Base-by-base conservation (phyloP, 1,140 invertebrate genomes). In the Aphelenchoides fujianensis region DNA sequence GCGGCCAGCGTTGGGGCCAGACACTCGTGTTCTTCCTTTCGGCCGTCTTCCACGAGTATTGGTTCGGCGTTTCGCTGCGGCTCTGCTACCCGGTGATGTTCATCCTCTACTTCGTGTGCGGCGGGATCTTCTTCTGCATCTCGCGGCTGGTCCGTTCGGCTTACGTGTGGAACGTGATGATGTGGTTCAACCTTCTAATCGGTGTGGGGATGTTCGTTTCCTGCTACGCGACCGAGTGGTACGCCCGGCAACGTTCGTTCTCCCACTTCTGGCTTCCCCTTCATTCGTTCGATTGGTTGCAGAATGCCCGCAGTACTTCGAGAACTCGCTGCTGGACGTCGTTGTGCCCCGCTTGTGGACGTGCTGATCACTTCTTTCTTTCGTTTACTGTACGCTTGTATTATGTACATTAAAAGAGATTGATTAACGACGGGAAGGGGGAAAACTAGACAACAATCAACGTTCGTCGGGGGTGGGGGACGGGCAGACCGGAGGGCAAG, bases 31-130 rank as follows among this genome's bases (percentile, higher is more conserved):
- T 90, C 70, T 77, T 88, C 28, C 79, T 89, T 7, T 89, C 89
- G 7, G 89, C 92, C 0, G 71, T 91, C 0, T 89, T 93, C 63
- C 93, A 95, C 82, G 94, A 96, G 84, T 91, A 93, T 82, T 89
- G 94, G 61, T 77, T 96, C 0, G 88, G 88, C 0, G 88, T 92
- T 27, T 88, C 89, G 0, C 90, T 94, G 53, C 88, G 90, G 23
- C 91, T 93, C 82, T 94, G 94, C 84, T 94, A 92, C 78, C 94
- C 94, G 0, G 89, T 93, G 0, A 86, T 95, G 73, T 88, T 94
- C 63, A 71, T 91, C 30, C 67, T 84, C 7, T 83, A 83, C 30
- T 83, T 83, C 67, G 71, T 84, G 30, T 82, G 76, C 66, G 82
- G 82, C 32, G 82, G 78, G 9, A 76, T 82, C 61, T 83, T 83